Evolutionary conservation across 2,888 invertebrate genomes (phyloP).

Genomic region (Dastarcus helophoroides): DNA sequence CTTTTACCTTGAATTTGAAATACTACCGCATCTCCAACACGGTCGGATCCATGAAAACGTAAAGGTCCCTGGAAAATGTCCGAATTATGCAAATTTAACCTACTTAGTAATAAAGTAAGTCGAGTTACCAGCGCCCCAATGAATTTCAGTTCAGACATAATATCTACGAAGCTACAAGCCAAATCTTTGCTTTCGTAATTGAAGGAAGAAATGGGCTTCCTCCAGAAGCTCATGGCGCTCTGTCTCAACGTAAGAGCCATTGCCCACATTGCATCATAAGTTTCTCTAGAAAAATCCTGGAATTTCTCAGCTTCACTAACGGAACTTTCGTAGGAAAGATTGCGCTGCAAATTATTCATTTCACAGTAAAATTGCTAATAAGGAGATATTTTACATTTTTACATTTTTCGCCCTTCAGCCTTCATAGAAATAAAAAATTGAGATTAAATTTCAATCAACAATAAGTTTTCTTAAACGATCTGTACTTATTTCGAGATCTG

Average conservation of each 20-base stretch:
- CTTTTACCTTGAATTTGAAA: constrained; percentile 74
- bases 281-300: too few species aligned
- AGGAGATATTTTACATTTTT: too few species aligned
- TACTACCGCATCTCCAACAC: constrained; percentile 77
- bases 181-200: constrained; percentile 64
- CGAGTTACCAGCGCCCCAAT: constrained; percentile 69
- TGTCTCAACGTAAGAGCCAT: constrained; percentile 66
- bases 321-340: too few species aligned
- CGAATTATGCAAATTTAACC: constrained; percentile 1
- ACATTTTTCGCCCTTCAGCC: too few species aligned
- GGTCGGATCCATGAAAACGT: constrained; percentile 78
- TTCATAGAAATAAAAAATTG: too few species aligned
- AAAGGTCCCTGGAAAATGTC: constrained; percentile 65
- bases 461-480: too few species aligned
- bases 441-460: too few species aligned
- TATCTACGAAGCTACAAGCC: constrained; percentile 57
- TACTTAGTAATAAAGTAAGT: constrained; percentile 2
- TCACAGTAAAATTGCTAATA: too few species aligned
- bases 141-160: constrained; percentile 64
- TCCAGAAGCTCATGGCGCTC: constrained; percentile 48
- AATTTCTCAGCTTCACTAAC: too few species aligned
- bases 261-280: constrained; percentile 87
- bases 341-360: too few species aligned
- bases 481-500: too few species aligned
- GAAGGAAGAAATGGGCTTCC: constrained; percentile 39